phyloP scores from a whole-genome alignment of 2,888 invertebrate genomes.

The Macrosiphum euphorbiae region DNA sequence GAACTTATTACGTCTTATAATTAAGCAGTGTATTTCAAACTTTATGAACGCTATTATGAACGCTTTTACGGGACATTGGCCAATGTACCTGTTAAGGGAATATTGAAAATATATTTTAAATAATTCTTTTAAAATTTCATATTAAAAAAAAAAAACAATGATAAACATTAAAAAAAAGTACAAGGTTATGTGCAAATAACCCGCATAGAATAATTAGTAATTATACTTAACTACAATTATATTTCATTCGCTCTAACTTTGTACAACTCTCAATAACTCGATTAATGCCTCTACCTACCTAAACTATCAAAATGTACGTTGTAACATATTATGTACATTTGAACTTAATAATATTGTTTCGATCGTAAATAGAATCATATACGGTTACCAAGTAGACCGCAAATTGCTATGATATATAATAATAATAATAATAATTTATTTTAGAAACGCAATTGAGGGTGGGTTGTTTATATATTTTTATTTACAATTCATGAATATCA shows the following conservation, averaged over 20 bases:
- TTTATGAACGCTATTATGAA: not conserved
- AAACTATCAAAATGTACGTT: not conserved
- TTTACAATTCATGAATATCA: not conserved
- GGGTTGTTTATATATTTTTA: not conserved
- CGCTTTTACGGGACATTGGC: not conserved
- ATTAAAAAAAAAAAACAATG: not conserved
- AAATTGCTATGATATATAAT: not conserved
- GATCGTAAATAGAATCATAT: not conserved
- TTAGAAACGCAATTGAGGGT: not conserved
- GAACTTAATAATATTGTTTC: not conserved
- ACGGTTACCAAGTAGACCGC: not conserved
- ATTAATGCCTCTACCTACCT: not conserved
- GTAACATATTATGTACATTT: not conserved
- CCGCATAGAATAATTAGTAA: not conserved
- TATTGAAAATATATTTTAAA: not conserved
- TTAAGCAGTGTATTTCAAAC: not conserved
- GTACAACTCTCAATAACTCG: not conserved
- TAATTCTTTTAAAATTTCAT: not conserved
- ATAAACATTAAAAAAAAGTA: not conserved
- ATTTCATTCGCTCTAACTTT: not conserved
- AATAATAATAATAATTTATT: not conserved
- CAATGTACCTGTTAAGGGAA: not conserved
- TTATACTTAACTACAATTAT: not conserved
- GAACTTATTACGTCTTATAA: not conserved
- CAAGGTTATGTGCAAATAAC: not conserved